Base-by-base conservation (phyloP, 1,140 invertebrate species). In the Hypsibius dujardini region DNA sequence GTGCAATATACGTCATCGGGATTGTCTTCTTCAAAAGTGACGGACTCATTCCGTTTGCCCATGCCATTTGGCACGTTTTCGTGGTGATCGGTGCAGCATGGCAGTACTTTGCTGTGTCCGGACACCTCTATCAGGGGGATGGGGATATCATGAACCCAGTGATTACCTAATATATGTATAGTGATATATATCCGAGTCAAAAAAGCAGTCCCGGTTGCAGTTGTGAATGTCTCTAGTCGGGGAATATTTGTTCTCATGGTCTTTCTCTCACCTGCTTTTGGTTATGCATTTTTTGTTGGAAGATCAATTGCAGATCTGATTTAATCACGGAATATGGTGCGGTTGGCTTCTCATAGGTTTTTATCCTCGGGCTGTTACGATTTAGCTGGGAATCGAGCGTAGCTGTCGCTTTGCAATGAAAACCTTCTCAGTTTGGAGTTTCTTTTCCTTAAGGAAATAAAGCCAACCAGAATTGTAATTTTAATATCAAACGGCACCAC, bases 1-100 rank as follows among this genome's bases (percentile, higher is more conserved):
- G 92, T 42, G 78, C 87, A 50, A 83, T 91, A 72, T 95, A 95
- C 79, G 84, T 92, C 42, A 75, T 86, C 62, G 92, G 92, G 45
- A 86, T 95, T 71, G 81, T 92, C 70, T 96, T 96, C 81, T 96
- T 95, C 83, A 95, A 95, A 81, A 85, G 87, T 12, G 93, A 96
- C 79, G 93, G 93, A 1, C 80, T 87, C 46, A 87, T 96, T 75
- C 91, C 92, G 0, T 94, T 89, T 81, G 93, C 93, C 47, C 92
- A 95, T 81, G 92, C 92, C 59, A 95, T 96, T 74, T 96, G 92
- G 93, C 93, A 96, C 79, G 77, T 93, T 60, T 93, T 94, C 81
- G 93, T 95, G 1, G 87, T 88, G 12, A 80, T 88, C 46, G 93
- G 89, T 0, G 90, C 91, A 62, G 84, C 84, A 46, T 85, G 88